Base-by-base conservation (phyloP, 2,888 invertebrate species). In the Archips xylosteana region DNA sequence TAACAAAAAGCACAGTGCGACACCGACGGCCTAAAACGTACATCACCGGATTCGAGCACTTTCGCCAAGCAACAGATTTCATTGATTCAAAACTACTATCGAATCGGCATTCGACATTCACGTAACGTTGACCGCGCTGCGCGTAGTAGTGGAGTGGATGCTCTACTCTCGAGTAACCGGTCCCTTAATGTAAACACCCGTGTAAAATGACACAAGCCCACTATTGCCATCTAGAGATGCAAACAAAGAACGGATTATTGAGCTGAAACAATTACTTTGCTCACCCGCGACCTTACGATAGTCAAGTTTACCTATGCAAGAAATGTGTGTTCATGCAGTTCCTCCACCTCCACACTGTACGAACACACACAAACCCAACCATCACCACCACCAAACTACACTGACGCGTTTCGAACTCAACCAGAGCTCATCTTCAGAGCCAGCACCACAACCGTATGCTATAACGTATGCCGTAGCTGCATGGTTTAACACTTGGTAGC, bases 191-290 rank as follows among this genome's bases (percentile, higher is more conserved):
- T 76, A 79, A 78, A 78, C 76, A 78, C 65, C 61, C 34, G 45
- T n/a, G 74, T 78, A 75, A 75, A 78, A 83, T 82, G 82, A 81
- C 81, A 81, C 78, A 85, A 84, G 65, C 62, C 12, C 80, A 81
- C 79, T 82, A 78, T 76, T 74, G 65, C 69, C 67, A 79, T 81
- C 77, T 74, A 3, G 60, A 77, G 75, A 69, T 68, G 54, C 73
- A 76, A 70, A 72, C 68, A 72, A 74, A 66, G 42, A 65, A 34
- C 51, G 23, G 34, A 3, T n/a, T n/a, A n/a, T n/a, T n/a, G n/a
- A n/a, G n/a, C n/a, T n/a, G n/a, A n/a, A n/a, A n/a, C n/a, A n/a
- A n/a, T n/a, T n/a, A n/a, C n/a, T n/a, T n/a, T n/a, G n/a, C n/a
- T n/a, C n/a, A n/a, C n/a, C n/a, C n/a, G n/a, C n/a, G n/a, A n/a